These are phyloP conservation scores for Apamea crenata DNA, from an alignment of 2,888 invertebrate genomes.

Conservation along the genomic window DNA sequence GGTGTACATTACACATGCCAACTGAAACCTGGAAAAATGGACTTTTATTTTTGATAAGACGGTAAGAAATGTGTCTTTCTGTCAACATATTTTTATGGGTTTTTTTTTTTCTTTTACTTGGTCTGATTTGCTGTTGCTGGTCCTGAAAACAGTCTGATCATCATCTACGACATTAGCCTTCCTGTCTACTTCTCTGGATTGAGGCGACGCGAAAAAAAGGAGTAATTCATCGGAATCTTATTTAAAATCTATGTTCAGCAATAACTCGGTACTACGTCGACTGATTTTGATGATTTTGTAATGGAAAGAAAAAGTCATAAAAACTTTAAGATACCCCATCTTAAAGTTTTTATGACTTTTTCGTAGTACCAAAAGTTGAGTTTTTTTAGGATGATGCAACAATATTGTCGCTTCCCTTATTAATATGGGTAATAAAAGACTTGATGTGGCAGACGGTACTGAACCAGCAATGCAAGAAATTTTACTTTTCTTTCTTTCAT, in stretches of 20 bases:
- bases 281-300: too few relatives aligned
- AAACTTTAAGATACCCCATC: too few relatives aligned
- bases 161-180: too few relatives aligned
- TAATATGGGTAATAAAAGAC: conserved; percentile 13
- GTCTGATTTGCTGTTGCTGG: neutral
- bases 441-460: conserved; percentile 12
- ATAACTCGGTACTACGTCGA: too few relatives aligned
- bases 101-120: neutral
- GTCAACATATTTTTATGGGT: neutral
- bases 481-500: conserved; percentile 17
- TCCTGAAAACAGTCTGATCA: too few relatives aligned
- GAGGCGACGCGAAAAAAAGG: too few relatives aligned
- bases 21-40: conserved; percentile 1
- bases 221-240: too few relatives aligned
- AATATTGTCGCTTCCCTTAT: neutral
- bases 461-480: conserved; percentile 18
- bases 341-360: too few relatives aligned
- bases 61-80: neutral
- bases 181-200: too few relatives aligned
- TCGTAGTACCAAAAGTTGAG: too few relatives aligned
- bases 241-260: too few relatives aligned
- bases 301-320: too few relatives aligned
- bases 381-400: neutral
- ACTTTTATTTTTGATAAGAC: neutral
- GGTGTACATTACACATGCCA: neutral